Evolutionary conservation across 2,797 vertebrate genomes (phyloP).

Genomic region (Pelodytes ibericus): DNA sequence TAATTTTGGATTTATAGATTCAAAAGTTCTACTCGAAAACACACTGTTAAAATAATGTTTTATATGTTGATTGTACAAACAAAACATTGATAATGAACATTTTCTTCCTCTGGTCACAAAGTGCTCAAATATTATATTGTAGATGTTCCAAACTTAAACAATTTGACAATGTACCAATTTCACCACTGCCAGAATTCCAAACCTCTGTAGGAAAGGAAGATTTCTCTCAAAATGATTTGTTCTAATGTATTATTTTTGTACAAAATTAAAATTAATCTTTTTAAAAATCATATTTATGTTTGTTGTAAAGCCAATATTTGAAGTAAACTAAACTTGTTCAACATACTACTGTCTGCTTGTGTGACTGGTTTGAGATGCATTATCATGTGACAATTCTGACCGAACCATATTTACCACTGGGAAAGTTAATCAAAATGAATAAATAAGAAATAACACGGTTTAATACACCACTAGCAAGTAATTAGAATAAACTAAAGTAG

Average conservation of each 20-base stretch:
- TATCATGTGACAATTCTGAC: no score
- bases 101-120: conserved; percentile 11
- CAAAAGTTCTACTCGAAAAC: not conserved
- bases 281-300: conserved; percentile 82
- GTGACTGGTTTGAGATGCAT: no score
- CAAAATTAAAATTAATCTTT: conserved; percentile 81
- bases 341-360: conserved; percentile 29
- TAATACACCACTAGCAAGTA: no score
- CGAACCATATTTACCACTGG: no score
- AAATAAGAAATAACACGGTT: no score
- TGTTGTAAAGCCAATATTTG: conserved; percentile 74
- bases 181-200: conserved; percentile 28
- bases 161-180: not conserved
- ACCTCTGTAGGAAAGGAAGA: conserved; percentile 36
- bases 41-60: conserved; percentile 10
- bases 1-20: conserved; percentile 19
- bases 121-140: not conserved
- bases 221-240: conserved; percentile 44
- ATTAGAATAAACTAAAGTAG: no score
- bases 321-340: conserved; percentile 74
- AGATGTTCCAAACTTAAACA: not conserved
- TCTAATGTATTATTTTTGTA: conserved; percentile 84
- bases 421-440: no score
- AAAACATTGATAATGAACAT: conserved; percentile 30
- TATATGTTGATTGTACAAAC: conserved; percentile 19